Evolutionary conservation across 2,888 invertebrate genomes (phyloP), one percentile per base, ranked within the genome.

Genomic region (Apamea anceps): DNA sequence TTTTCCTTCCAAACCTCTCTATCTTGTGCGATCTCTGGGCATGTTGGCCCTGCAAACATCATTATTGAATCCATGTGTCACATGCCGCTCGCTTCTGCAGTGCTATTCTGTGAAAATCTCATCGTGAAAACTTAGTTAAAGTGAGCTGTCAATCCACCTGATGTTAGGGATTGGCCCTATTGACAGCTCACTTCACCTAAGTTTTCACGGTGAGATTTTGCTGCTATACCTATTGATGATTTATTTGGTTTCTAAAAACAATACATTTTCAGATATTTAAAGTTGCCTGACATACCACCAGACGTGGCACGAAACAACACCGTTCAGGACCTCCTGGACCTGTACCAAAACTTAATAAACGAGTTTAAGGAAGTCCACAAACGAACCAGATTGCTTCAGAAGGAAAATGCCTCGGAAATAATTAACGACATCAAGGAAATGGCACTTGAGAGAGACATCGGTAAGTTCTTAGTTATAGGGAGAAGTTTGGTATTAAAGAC

Each of bases 391-490:
- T 93, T 97, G 72, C 94, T 98, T 75, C 97, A 97, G 88, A 97
- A 97, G 87, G 97, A 97, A 51, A 98, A 98, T 91, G 98, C 98
- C n/a, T 97, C 98, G 5, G 99, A 99, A 95, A 97, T 99, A 81
- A 98, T 98, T 88, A 98, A 98, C 87, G 99, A 99, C 93, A 98
- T 99, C 75, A 98, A 98, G 89, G 98, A 98, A 84, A 99, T 99
- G 98, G 98, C 98, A 86, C 98, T 98, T 76, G 99, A 99, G 93
- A 98, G 98, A 92, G 98, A 98, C 90, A 98, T 98, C 89, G 97
- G 98, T 93, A 93, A 97, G 93, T 97, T 78, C 28, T 68, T 15
- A 71, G 18, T 75, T 45, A 37, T 54, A 71, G 57, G 70, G 28
- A 68, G 60, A 84, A 80, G 28, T 28, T 48, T 37, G 13, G 10